A percentile compares a stretch with the other conserved stretches of the same genome.
phyloP scores from a whole-genome alignment of 2,797 vertebrate species.

The Girardinus metallicus region DNA sequence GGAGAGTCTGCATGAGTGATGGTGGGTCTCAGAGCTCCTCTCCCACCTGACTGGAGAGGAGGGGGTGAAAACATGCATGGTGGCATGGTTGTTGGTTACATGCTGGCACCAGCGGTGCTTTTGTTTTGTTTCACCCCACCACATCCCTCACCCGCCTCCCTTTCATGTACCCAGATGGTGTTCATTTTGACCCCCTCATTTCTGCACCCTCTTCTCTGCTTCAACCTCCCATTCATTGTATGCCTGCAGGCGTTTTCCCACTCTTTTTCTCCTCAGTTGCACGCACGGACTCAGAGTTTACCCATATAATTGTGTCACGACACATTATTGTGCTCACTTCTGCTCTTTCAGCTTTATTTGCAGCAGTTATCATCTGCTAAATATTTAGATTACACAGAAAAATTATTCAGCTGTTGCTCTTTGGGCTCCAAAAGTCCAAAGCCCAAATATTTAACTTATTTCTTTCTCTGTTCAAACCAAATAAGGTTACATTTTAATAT shows the following conservation, averaged over 20 bases:
- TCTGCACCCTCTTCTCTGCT: conserved; percentile 28
- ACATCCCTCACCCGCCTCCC: conserved; percentile 50
- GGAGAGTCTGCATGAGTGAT: conserved; percentile 55
- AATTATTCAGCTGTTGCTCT: conserved; percentile 61
- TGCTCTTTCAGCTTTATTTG: conserved; percentile 41
- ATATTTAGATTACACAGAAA: conserved; percentile 6
- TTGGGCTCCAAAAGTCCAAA: conserved; percentile 1
- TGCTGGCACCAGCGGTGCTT: conserved; percentile 80
- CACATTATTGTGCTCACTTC: conserved; percentile 44
- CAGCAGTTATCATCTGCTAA: conserved; percentile 16
- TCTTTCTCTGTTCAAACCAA: background rate
- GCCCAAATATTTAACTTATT: background rate
- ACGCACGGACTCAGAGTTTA: conserved; percentile 26
- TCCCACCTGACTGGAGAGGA: conserved; percentile 55
- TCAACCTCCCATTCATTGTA: conserved; percentile 66
- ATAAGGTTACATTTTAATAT: conserved; percentile 3
- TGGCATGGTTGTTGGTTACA: conserved; percentile 65
- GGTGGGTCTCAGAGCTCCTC: conserved; percentile 40
- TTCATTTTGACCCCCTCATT: conserved; percentile 74
- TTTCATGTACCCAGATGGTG: conserved; percentile 85
- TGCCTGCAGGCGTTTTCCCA: conserved; percentile 74
- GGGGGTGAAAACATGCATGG: conserved; percentile 25
- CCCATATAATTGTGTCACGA: conserved; percentile 51
- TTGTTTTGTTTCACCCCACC: conserved; percentile 70
- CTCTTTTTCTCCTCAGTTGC: conserved; percentile 37